These are phyloP conservation scores for Agapostemon virescens DNA, from an alignment of 2,888 invertebrate species.

Conservation along the genomic window DNA sequence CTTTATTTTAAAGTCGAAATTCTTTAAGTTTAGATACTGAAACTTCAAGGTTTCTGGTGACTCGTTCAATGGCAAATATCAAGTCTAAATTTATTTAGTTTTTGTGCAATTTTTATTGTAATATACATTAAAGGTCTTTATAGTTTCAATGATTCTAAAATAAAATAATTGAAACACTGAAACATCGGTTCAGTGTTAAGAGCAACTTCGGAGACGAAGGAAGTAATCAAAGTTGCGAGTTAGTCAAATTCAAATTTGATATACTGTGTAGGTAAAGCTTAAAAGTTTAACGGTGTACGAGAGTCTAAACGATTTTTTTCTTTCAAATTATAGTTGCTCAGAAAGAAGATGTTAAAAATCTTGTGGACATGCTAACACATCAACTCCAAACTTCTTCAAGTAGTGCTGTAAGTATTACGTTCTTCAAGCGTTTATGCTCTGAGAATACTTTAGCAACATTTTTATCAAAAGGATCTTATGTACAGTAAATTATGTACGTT, in stretches of 20 bases:
- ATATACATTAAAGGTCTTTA: no score
- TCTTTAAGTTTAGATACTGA: no score
- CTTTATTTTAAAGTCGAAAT: no score
- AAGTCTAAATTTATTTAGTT: no score
- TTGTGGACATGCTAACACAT: not conserved
- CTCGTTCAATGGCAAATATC: no score
- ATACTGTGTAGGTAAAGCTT: not conserved
- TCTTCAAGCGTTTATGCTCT: not conserved
- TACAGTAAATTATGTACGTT: not conserved
- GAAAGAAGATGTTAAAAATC: not conserved
- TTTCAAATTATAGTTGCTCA: not conserved
- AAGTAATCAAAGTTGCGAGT: not conserved
- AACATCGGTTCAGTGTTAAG: no score
- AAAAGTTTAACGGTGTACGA: not conserved
- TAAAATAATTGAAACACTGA: no score
- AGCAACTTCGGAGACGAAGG: not conserved
- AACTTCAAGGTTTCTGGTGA: no score
- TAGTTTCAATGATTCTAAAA: no score
- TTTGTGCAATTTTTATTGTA: no score
- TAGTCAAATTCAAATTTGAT: not conserved
- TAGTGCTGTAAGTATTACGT: not conserved
- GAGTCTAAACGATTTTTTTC: constrained; percentile 3
- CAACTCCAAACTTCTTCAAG: not conserved
- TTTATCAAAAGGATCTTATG: not conserved
- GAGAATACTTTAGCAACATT: not conserved